Evolutionary conservation across 53 echinoderm and acorn worm genomes (phyloP), one percentile per base, ranked within the genome.

Genomic region (Stichopus horrens): DNA sequence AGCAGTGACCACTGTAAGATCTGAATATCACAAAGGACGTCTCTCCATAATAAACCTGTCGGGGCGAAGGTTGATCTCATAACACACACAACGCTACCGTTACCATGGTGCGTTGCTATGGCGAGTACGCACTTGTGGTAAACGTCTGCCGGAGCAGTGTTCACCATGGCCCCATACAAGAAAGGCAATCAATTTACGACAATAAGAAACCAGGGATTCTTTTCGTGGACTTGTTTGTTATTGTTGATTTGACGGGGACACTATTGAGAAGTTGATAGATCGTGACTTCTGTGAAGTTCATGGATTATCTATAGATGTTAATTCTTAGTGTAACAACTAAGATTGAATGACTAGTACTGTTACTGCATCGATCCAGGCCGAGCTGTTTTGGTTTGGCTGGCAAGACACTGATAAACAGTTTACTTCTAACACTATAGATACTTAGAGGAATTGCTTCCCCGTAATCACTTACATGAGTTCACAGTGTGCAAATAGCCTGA

Each of bases 41-140:
- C 52, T 56, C 81, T 53, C 54, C 20, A 57, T 57, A 20, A 81
- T 9, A 81, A 18, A 56, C 55, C 75, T 23, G 53, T 57, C 56
- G 7, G 57, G 57, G 18, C 81, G 58, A 57, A 81, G 57, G 81
- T 81, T 81, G 81, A 57, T 19, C 71, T 71, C 8, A 7, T 52
- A 81, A 19, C 10, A 58, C 56, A 81, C 11, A 81, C 80, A 80
- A 80, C 57, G 57, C 58, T 56, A 21, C 81, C 57, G 81, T 81
- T 81, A 22, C 81, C 57, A 81, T 81, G 81, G 81, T 7, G 20
- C 8, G 81, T 81, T 81, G 81, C 57, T 81, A 81, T 57, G 57
- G 22, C 81, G 57, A 58, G 16, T 81, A 58, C 77, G 13, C 77
- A 52, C 11, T 8, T 59, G 59, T 59, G 63, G 63, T 63, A 63